These are phyloP conservation scores for Laticauda colubrina DNA, from an alignment of 2,113 vertebrate genomes.

Conservation along the genomic window DNA sequence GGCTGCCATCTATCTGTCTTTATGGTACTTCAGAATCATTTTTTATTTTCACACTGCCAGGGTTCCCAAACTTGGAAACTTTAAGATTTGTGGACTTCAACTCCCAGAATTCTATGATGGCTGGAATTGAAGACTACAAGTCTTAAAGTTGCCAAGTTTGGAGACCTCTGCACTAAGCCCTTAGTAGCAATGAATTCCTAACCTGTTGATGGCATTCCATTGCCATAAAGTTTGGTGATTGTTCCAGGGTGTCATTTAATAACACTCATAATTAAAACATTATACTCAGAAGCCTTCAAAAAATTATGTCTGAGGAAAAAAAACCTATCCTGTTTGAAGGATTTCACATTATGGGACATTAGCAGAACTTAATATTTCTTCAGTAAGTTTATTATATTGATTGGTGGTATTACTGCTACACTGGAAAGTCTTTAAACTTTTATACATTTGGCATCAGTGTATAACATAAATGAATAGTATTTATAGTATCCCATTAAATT, in stretches of 20 bases:
- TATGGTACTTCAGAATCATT: background rate
- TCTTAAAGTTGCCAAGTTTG: too few species aligned
- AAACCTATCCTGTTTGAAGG: background rate
- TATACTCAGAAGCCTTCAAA: background rate
- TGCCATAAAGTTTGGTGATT: background rate
- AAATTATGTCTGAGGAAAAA: background rate
- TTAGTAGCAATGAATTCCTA: background rate
- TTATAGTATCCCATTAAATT: background rate
- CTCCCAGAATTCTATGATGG: too few species aligned
- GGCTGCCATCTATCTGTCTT: background rate
- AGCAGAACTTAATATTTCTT: background rate
- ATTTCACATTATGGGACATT: background rate
- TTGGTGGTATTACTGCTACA: background rate
- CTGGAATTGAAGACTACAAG: too few species aligned
- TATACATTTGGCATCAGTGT: background rate
- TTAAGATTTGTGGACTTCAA: too few species aligned
- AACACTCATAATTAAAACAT: background rate
- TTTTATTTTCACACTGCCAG: background rate
- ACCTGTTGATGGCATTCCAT: background rate
- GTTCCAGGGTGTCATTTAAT: background rate
- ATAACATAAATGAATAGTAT: background rate
- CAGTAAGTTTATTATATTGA: background rate
- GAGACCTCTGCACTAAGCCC: background rate
- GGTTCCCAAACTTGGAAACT: too few species aligned
- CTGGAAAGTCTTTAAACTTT: background rate